Evolutionary conservation across 2,888 invertebrate species (phyloP), one percentile per base, ranked within the genome.

Genomic region (Diaperis boleti): DNA sequence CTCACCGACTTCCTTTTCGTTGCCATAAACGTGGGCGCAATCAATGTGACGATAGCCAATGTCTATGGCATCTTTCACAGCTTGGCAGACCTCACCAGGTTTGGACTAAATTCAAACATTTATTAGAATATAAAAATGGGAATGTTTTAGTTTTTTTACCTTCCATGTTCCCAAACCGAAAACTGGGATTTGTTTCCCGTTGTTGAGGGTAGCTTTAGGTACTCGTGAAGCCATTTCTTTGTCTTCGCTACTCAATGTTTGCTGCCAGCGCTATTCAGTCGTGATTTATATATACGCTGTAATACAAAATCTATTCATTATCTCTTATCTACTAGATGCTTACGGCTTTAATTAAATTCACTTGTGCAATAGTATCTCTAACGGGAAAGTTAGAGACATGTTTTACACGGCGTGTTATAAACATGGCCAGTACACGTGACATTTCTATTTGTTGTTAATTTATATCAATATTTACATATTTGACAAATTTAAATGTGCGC

Each of bases 11-110:
- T 91, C 90, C 1, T 87, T 85, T 73, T 91, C 91, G 20, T 91
- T 88, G n/a, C 86, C 83, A 76, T 94, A 94, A 7, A 87, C 81
- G 67, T 86, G 85, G 6, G 90, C 89, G 61, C 92, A 89, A 74
- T 94, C 94, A 61, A 94, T 84, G 74, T 91, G 90, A 0, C 92
- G 85, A 75, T 93, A 94, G 0, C 93, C 93, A 33, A 87, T 81
- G 69, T 91, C 89, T 55, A 93, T 88, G 2, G 92, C 92, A 72
- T 89, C 85, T 57, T 87, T 86, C 2, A 92, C 84, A 0, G 89
- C 89, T 67, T 89, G 86, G 0, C 83, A 83, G 0, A 88, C 88
- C 74, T 89, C 86, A 20, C 87, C 88, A 20, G 87, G 85, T 70
- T 87, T 85, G 0, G 90, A 88, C 91, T 91, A 69, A 26, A 26